Conservation (phyloP, 2,888 invertebrate species). For the Calephelis perditalis region DNA sequence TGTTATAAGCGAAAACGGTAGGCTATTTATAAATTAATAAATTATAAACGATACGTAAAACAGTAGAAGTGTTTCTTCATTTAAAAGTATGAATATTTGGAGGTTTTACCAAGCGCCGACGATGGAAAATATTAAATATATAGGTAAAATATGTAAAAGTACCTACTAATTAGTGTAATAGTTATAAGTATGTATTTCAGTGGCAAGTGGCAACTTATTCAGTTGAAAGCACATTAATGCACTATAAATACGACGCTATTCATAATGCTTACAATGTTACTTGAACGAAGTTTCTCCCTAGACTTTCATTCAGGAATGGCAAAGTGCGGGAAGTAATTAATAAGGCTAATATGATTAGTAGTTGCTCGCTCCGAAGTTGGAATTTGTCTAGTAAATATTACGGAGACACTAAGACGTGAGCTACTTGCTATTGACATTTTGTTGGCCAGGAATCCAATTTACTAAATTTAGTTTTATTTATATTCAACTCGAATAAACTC, state of each 20-base stretch:
- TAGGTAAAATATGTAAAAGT: too few species aligned
- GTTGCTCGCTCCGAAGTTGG: constrained; percentile 54
- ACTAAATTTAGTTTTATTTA: too few species aligned
- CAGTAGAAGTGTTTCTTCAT: too few species aligned
- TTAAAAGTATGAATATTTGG: too few species aligned
- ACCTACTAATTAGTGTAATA: background rate
- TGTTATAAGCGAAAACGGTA: too few species aligned
- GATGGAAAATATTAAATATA: too few species aligned
- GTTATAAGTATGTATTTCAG: background rate
- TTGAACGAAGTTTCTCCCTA: constrained; percentile 13
- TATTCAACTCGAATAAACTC: too few species aligned
- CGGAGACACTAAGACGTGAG: constrained; percentile 29
- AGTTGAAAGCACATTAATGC: background rate
- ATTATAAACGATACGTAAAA: too few species aligned
- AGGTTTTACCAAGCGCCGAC: too few species aligned
- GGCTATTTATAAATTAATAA: too few species aligned
- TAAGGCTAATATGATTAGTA: constrained; percentile 73
- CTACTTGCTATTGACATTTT: constrained; percentile 16
- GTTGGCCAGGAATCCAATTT: background rate
- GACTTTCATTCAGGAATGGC: constrained; percentile 68
- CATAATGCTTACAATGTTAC: constrained; percentile 15
- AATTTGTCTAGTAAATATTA: constrained; percentile 36
- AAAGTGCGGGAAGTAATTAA: constrained; percentile 62
- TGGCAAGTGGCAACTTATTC: background rate
- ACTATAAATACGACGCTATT: constrained; percentile 3